A percentile compares a stretch with the other conserved stretches of the same genome.
Conservation (phyloP, 2,113 vertebrate species). For the Macrotis lagotis region DNA sequence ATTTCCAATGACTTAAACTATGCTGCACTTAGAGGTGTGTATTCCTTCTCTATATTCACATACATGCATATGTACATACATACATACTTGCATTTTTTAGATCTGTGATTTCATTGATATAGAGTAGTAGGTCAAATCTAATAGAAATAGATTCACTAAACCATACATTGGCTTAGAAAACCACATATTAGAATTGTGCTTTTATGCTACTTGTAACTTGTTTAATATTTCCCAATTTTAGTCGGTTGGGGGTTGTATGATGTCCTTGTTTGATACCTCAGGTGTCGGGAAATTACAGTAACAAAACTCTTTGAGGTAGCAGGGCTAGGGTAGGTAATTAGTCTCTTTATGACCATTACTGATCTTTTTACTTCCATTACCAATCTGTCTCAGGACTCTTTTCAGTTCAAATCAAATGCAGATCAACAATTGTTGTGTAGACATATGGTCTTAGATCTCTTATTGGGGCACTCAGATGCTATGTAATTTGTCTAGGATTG, state of each 20-base stretch:
- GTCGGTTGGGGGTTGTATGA: not conserved
- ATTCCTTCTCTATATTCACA: not conserved
- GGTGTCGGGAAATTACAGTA: not conserved
- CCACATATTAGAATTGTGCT: not conserved
- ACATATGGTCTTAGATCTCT: no score
- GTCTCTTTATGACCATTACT: no score
- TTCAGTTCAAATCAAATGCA: not conserved
- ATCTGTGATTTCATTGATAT: not conserved
- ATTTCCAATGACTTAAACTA: no score
- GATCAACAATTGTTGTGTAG: no score
- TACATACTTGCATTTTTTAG: not conserved
- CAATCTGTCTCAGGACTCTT: not conserved
- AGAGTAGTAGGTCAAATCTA: no score
- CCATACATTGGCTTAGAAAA: no score
- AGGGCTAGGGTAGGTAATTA: no score
- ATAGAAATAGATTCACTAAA: no score
- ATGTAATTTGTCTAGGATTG: not conserved
- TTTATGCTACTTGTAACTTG: not conserved
- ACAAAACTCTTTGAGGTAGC: not conserved
- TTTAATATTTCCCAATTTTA: not conserved
- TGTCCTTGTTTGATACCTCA: not conserved
- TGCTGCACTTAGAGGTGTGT: no score
- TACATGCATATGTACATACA: not conserved
- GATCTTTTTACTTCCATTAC: not conserved
- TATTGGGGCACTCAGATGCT: not conserved